Conservation (phyloP, 2,888 invertebrate genomes). For the Phymatocera aterrima region DNA sequence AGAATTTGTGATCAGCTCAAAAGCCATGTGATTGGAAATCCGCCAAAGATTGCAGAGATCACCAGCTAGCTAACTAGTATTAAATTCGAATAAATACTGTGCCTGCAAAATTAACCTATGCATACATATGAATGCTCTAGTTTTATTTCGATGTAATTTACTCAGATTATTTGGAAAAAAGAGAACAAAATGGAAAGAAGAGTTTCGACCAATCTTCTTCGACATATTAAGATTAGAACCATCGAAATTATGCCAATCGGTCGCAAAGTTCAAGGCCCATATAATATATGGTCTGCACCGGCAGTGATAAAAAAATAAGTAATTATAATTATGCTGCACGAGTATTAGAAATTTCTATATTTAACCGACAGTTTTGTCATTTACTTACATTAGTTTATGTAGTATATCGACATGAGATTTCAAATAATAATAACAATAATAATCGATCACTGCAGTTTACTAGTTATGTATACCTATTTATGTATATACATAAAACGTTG, state of each 20-base stretch:
- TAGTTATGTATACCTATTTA: too few relatives aligned
- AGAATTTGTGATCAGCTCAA: slow-evolving; percentile 4
- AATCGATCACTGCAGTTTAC: too few relatives aligned
- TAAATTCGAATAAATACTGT: neutral
- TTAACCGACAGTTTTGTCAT: too few relatives aligned
- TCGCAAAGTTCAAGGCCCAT: slow-evolving; percentile 19
- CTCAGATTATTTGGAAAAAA: neutral
- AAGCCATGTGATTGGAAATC: slow-evolving; percentile 15
- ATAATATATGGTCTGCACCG: neutral
- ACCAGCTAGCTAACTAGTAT: neutral
- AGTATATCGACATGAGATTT: too few relatives aligned
- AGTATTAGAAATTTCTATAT: neutral
- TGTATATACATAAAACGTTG: too few relatives aligned
- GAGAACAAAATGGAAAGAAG: neutral
- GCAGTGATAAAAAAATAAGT: neutral
- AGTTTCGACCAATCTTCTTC: neutral
- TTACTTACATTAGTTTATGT: too few relatives aligned
- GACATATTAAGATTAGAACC: slow-evolving; percentile 10
- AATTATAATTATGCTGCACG: neutral
- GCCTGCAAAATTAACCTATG: neutral
- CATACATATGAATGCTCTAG: neutral
- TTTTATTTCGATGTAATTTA: neutral
- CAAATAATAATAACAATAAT: too few relatives aligned
- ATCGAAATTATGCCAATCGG: slow-evolving; percentile 11
- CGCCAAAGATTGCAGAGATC: neutral